These are phyloP conservation scores for Contarinia nasturtii DNA, from an alignment of 1,140 invertebrate species.

Conservation along the genomic window DNA sequence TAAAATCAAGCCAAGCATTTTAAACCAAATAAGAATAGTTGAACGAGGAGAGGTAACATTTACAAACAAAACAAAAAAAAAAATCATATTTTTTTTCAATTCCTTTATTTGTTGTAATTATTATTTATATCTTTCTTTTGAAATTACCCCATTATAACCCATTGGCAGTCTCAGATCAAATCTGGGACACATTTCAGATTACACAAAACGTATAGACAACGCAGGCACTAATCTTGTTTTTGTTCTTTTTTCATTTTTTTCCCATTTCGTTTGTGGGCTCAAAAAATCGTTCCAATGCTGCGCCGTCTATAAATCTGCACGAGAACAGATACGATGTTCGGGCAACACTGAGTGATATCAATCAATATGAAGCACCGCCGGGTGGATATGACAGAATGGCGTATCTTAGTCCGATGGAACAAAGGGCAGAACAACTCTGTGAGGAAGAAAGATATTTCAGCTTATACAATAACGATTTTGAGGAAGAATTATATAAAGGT, in stretches of 20 bases:
- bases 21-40: background rate
- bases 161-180: too few species aligned
- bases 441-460: conserved; percentile 82
- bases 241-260: too few species aligned
- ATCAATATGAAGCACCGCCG: conserved; percentile 45
- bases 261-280: too few species aligned
- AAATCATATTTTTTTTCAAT: background rate
- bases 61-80: background rate
- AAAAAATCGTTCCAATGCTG: too few species aligned
- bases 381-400: conserved; percentile 48
- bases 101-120: background rate
- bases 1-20: conserved; percentile 3
- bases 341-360: conserved; percentile 65
- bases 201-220: too few species aligned
- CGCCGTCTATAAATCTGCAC: too few species aligned
- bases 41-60: background rate
- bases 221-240: too few species aligned
- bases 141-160: too few species aligned
- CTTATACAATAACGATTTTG: conserved; percentile 67
- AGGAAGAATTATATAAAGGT: conserved; percentile 71
- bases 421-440: conserved; percentile 65
- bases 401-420: conserved; percentile 56
- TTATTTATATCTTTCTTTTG: too few species aligned
- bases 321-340: conserved; percentile 87
- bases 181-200: too few species aligned